These are phyloP conservation scores for Cepphus grylle DNA, from an alignment of 2,113 vertebrate genomes.

Conservation along the genomic window DNA sequence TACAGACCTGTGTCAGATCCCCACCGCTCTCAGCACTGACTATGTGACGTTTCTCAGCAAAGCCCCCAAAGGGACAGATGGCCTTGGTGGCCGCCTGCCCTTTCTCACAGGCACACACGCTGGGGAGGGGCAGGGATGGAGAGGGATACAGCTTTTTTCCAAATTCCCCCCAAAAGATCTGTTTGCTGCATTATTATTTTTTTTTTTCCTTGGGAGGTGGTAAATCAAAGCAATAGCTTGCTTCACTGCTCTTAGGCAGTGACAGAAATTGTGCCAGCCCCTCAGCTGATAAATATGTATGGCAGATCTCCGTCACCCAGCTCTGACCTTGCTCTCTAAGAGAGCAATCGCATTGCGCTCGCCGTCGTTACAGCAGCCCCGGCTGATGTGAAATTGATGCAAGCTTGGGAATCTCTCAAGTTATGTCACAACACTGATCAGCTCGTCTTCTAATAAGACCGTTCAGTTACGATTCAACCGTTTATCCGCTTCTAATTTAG, in stretches of 20 bases:
- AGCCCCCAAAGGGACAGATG: neutral
- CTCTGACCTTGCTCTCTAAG: neutral
- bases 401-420: neutral
- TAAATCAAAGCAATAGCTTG: neutral
- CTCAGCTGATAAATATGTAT: neutral
- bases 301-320: neutral
- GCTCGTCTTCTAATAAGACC: neutral
- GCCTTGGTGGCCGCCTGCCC: neutral
- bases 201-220: neutral
- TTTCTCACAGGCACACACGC: neutral
- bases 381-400: neutral
- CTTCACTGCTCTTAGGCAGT: neutral
- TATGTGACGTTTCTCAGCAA: neutral
- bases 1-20: neutral
- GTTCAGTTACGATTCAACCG: neutral
- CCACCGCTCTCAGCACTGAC: rapidly evolving
- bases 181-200: neutral
- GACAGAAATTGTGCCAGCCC: neutral
- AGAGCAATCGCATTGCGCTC: neutral
- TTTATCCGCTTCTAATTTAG: neutral
- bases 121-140: neutral
- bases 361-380: rapidly evolving
- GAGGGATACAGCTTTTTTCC: neutral
- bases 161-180: neutral
- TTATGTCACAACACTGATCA: constrained; percentile 1